phyloP scores from a whole-genome alignment of 2,797 vertebrate species.

The Trichosurus vulpecula region DNA sequence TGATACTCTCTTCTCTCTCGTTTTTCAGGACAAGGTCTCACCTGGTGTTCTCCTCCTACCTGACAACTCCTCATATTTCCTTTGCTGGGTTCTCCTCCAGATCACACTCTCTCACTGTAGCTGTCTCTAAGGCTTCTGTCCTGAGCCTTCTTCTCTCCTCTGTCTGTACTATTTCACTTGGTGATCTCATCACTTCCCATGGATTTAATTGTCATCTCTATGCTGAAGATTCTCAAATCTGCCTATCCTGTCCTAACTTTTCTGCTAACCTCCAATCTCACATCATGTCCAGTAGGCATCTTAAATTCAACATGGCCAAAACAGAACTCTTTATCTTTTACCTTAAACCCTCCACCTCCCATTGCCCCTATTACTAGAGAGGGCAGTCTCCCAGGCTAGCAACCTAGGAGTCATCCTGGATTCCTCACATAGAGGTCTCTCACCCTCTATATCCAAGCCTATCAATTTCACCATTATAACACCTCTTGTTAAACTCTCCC shows the following conservation, averaged over 20 bases:
- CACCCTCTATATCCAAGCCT: background rate
- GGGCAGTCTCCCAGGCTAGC: too few relatives aligned
- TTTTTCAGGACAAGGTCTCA: background rate
- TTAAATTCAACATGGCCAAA: background rate
- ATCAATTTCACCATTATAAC: slow-evolving; percentile 2
- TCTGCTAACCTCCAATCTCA: background rate
- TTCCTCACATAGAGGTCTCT: too few relatives aligned
- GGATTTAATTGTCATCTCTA: background rate
- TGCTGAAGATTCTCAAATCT: background rate
- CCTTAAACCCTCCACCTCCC: background rate
- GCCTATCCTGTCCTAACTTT: background rate
- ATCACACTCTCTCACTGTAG: background rate
- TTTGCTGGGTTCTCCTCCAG: background rate
- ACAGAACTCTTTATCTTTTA: background rate
- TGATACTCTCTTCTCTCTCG: background rate
- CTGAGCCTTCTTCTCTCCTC: background rate
- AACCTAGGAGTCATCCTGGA: too few relatives aligned
- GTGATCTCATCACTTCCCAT: background rate
- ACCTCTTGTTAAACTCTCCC: background rate
- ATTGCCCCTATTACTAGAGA: background rate
- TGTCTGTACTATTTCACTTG: background rate
- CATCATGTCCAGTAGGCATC: background rate
- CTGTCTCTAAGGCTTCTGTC: background rate
- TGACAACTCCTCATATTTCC: background rate
- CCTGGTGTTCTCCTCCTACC: background rate